phyloP scores from a whole-genome alignment of 2,113 vertebrate genomes.

The Gymnobelideus leadbeateri region DNA sequence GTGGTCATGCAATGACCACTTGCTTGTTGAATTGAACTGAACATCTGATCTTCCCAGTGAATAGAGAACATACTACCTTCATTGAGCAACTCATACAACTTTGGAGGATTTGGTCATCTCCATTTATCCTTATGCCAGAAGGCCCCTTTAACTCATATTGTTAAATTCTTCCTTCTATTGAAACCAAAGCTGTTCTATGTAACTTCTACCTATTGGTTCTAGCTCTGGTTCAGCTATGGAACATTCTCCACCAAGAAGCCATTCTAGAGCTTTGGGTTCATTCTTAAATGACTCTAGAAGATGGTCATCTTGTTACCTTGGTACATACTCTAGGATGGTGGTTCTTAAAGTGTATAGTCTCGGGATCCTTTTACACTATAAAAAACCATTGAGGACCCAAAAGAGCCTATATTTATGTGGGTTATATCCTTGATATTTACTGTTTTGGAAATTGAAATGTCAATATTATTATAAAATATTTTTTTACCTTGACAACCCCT shows the following conservation, averaged over 20 bases:
- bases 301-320: not conserved
- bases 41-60: not conserved
- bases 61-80: not conserved
- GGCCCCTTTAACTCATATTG: not conserved
- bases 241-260: not conserved
- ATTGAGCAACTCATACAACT: not conserved
- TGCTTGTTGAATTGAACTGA: not conserved
- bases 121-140: not conserved
- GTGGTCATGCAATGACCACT: not conserved
- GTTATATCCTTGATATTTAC: not conserved
- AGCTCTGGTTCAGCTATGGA: constrained; percentile 8
- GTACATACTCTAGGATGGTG: not conserved
- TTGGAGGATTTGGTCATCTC: not conserved
- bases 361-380: not conserved
- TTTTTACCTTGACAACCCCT: not conserved
- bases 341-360: not conserved
- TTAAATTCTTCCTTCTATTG: not conserved
- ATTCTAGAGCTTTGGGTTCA: not conserved
- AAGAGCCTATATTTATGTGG: not conserved
- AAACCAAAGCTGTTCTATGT: not conserved
- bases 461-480: not conserved
- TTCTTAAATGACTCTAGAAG: not conserved
- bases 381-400: not conserved
- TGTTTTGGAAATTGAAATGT: not conserved
- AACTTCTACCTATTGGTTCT: not conserved